Evolutionary conservation across 2,888 invertebrate species (phyloP).

Genomic region (Microplitis manilae): DNA sequence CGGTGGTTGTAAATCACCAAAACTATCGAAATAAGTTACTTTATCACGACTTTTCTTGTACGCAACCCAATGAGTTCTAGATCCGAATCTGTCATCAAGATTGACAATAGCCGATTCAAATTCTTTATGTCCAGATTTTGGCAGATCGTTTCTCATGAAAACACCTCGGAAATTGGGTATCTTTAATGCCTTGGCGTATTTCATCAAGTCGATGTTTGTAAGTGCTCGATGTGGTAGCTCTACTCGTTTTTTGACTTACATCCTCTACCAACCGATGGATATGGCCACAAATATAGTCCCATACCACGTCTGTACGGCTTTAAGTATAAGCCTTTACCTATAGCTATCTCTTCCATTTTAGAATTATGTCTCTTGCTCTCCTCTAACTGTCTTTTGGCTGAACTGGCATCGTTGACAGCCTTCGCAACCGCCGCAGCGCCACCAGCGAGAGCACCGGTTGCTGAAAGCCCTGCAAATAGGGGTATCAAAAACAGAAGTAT

Average conservation of each 20-base stretch:
- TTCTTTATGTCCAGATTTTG: too few relatives aligned
- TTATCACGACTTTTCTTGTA: constrained; percentile 44
- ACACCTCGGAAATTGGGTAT: too few relatives aligned
- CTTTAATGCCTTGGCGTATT: too few relatives aligned
- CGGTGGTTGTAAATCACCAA: constrained; percentile 36
- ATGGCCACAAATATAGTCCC: too few relatives aligned
- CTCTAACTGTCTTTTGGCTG: constrained; percentile 39
- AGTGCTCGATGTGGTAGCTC: too few relatives aligned
- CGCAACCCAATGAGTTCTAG: constrained; percentile 53
- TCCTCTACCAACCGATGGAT: too few relatives aligned
- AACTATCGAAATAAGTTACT: constrained; percentile 47
- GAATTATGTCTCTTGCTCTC: constrained; percentile 60
- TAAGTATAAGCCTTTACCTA: constrained; percentile 54
- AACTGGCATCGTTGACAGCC: constrained; percentile 60
- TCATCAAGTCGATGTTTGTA: too few relatives aligned
- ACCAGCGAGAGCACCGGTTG: constrained; percentile 43
- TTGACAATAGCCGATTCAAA: too few relatives aligned
- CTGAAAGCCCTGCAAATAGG: too few relatives aligned
- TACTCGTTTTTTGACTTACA: too few relatives aligned
- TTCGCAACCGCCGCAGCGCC: constrained; percentile 54
- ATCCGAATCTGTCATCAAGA: constrained; percentile 19
- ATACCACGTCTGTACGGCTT: constrained; percentile 33
- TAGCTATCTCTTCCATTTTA: constrained; percentile 57
- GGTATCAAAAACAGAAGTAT: too few relatives aligned
- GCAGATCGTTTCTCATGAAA: too few relatives aligned